phyloP scores from a whole-genome alignment of 2,797 vertebrate genomes.

The Peromyscus aztecus region DNA sequence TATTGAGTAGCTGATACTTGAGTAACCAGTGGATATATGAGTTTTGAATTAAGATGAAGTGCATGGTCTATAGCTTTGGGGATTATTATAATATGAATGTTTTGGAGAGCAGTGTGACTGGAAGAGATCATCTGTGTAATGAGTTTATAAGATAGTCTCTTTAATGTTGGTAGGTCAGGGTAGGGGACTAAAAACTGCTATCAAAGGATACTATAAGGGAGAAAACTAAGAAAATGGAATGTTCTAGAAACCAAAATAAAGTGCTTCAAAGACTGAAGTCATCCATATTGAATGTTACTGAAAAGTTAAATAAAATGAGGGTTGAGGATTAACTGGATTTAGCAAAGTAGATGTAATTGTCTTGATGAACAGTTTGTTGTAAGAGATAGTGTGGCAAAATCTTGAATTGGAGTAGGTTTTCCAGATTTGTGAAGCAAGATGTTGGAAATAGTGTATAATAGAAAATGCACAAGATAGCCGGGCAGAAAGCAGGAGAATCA shows the following conservation, averaged over 20 bases:
- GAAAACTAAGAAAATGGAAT: slow-evolving; percentile 29
- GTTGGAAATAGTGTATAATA: slow-evolving; percentile 20
- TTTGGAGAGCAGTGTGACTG: slow-evolving; percentile 14
- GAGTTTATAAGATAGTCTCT: slow-evolving; percentile 19
- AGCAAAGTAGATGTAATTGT: slow-evolving; percentile 25
- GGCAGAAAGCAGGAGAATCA: background rate
- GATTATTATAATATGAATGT: background rate
- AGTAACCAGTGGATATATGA: background rate
- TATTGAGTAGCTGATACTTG: background rate
- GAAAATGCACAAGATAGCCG: background rate
- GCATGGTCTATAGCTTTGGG: slow-evolving; percentile 1
- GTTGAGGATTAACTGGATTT: slow-evolving; percentile 30
- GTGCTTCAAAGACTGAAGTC: slow-evolving; percentile 17
- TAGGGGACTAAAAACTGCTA: slow-evolving; percentile 13
- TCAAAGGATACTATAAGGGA: background rate
- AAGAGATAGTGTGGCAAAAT: slow-evolving; percentile 20
- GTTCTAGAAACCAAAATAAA: slow-evolving; percentile 34
- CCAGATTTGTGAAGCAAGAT: slow-evolving; percentile 40
- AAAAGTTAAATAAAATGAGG: slow-evolving; percentile 23
- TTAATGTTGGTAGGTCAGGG: slow-evolving; percentile 30
- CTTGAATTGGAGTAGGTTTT: slow-evolving; percentile 49
- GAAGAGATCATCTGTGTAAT: slow-evolving; percentile 13
- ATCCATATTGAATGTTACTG: slow-evolving; percentile 35
- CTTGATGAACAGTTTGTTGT: background rate
- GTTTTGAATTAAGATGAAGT: slow-evolving; percentile 46